Evolutionary conservation across 1,140 invertebrate species (phyloP).

Genomic region (Caenorhabditis tropicalis): DNA sequence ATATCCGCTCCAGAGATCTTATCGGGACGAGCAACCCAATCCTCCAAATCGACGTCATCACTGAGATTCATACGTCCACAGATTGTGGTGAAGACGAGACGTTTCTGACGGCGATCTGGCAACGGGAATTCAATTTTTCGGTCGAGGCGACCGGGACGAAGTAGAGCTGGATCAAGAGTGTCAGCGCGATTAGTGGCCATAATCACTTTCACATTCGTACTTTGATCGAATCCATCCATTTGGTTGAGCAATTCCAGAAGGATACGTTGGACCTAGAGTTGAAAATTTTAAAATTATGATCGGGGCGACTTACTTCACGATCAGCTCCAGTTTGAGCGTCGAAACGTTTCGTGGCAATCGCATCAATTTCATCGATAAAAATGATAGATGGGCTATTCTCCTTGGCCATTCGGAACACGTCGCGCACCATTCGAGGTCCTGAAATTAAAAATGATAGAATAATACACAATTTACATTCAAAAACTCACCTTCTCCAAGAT

Average conservation of each 20-base stretch:
- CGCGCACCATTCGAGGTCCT: too few relatives aligned
- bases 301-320: constrained; percentile 79
- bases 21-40: constrained; percentile 96
- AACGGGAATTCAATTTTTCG: constrained; percentile 98
- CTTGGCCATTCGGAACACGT: too few relatives aligned
- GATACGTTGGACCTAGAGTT: constrained; percentile 86
- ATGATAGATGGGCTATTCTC: too few relatives aligned
- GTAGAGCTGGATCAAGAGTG: constrained; percentile 93
- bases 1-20: constrained; percentile 98
- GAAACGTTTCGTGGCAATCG: constrained; percentile 64
- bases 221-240: constrained; percentile 99
- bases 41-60: constrained; percentile 97
- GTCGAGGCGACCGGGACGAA: constrained; percentile 94
- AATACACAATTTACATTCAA: background rate
- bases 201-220: constrained; percentile 99
- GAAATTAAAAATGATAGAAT: constrained; percentile 72
- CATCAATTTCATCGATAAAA: constrained; percentile 58
- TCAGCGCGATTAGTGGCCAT: constrained; percentile 99
- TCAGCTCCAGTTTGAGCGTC: constrained; percentile 80
- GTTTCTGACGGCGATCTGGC: constrained; percentile 94
- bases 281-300: background rate
- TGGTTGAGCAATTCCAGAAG: constrained; percentile 95
- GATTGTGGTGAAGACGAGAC: constrained; percentile 96
- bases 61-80: constrained; percentile 99
- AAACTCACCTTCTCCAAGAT: constrained; percentile 83